Evolutionary conservation across 2,113 vertebrate species (phyloP).

Genomic region (Archocentrus centrarchus): DNA sequence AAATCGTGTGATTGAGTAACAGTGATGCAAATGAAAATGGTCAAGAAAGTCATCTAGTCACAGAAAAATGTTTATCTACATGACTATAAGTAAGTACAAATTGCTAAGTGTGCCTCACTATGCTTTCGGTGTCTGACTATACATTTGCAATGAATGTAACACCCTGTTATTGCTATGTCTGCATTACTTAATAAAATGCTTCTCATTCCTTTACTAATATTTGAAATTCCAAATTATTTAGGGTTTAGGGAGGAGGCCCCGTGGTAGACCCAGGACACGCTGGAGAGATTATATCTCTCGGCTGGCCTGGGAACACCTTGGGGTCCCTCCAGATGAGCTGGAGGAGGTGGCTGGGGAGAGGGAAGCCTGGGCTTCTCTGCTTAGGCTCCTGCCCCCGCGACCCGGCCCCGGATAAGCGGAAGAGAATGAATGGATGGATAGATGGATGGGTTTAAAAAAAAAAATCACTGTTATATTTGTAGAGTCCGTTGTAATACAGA

Average conservation of each 20-base stretch:
- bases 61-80: slow-evolving; percentile 18
- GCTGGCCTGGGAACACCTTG: no score
- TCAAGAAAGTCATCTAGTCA: slow-evolving; percentile 29
- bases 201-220: not conserved
- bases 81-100: not conserved
- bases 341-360: no score
- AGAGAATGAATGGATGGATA: no score
- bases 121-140: not conserved
- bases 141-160: not conserved
- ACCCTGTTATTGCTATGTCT: not conserved
- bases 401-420: no score
- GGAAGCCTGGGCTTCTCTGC: no score
- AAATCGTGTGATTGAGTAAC: slow-evolving; percentile 27
- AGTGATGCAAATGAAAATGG: slow-evolving; percentile 42
- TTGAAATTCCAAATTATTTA: not conserved
- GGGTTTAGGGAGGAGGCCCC: no score
- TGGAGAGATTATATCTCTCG: no score
- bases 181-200: not conserved
- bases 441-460: not conserved
- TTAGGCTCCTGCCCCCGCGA: no score
- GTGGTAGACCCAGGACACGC: no score
- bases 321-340: no score
- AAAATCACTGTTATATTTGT: not conserved
- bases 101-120: not conserved
- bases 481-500: not conserved